phyloP scores from a whole-genome alignment of 1,140 invertebrate genomes.

The Drosophila rhopaloa region DNA sequence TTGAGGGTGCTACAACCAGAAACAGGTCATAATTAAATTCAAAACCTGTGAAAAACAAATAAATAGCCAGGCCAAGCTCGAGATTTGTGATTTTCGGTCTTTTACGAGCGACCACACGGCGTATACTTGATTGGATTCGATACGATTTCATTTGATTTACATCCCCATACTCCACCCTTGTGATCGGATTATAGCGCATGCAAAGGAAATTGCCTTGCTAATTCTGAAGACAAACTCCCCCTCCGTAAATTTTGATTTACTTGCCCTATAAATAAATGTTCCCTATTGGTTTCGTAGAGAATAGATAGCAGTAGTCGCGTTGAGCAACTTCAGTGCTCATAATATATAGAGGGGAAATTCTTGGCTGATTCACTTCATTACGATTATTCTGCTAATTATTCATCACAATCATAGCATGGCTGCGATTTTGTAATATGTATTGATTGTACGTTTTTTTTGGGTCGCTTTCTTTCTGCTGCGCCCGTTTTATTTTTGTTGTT shows the following conservation, averaged over 20 bases:
- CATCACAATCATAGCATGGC: not conserved
- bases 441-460: slow-evolving; percentile 17
- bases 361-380: slow-evolving; percentile 28
- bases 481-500: not conserved
- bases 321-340: not conserved
- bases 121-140: slow-evolving; percentile 67
- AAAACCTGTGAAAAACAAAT: slow-evolving; percentile 48
- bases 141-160: slow-evolving; percentile 80
- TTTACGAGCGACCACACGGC: slow-evolving; percentile 58
- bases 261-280: slow-evolving; percentile 34
- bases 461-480: slow-evolving; percentile 40
- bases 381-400: slow-evolving; percentile 24
- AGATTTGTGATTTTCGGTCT: slow-evolving; percentile 31
- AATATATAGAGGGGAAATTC: slow-evolving; percentile 17
- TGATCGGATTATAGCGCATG: slow-evolving; percentile 31
- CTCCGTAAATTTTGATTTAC: slow-evolving; percentile 7
- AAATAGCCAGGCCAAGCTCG: slow-evolving; percentile 20
- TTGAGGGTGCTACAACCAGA: slow-evolving; percentile 14
- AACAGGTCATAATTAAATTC: slow-evolving; percentile 68
- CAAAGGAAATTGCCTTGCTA: slow-evolving; percentile 51
- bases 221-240: slow-evolving; percentile 38
- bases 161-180: slow-evolving; percentile 64
- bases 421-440: slow-evolving; percentile 29
- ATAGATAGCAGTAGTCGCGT: not conserved
- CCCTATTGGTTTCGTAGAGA: not conserved